Percentiles rank a stretch among this genome's conserved stretches.
These are phyloP conservation scores for Rosalia funebris DNA, from an alignment of 2,888 invertebrate species.

Conservation along the genomic window DNA sequence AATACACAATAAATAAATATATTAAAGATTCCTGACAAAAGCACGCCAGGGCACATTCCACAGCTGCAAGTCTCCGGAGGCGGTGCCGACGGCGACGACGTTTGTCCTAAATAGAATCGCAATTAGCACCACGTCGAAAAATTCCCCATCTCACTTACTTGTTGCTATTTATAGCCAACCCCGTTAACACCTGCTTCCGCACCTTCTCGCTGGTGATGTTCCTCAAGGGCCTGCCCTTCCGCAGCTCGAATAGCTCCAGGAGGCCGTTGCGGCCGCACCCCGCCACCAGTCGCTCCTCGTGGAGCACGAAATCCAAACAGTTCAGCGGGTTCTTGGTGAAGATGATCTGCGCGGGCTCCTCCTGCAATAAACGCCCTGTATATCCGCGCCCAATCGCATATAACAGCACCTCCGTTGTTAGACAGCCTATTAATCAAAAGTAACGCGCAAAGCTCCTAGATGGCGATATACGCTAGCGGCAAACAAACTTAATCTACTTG, in stretches of 20 bases:
- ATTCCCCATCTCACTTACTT: slow-evolving; percentile 38
- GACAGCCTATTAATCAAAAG: no score
- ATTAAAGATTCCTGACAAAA: slow-evolving; percentile 19
- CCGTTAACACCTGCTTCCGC: slow-evolving; percentile 36
- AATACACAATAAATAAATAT: no score
- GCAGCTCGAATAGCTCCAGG: slow-evolving; percentile 57
- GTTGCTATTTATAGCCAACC: slow-evolving; percentile 43
- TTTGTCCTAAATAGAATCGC: slow-evolving; percentile 56
- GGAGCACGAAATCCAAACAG: slow-evolving; percentile 55
- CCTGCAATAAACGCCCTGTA: no score
- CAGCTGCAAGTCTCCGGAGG: slow-evolving; percentile 57
- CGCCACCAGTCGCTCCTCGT: slow-evolving; percentile 58
- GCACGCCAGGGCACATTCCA: slow-evolving; percentile 60
- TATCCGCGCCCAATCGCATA: no score
- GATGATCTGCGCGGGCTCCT: slow-evolving; percentile 60
- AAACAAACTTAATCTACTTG: no score
- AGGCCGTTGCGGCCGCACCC: slow-evolving; percentile 56
- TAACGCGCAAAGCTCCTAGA: no score
- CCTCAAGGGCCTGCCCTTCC: slow-evolving; percentile 51
- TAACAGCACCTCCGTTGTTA: no score
- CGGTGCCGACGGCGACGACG: slow-evolving; percentile 55
- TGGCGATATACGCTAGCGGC: no score
- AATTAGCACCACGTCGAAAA: no score
- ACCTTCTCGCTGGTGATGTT: slow-evolving; percentile 43
- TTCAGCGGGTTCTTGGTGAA: slow-evolving; percentile 52